A percentile compares a stretch with the other conserved stretches of the same genome.
phyloP scores from a whole-genome alignment of 2,797 vertebrate genomes.

The Anableps anableps region DNA sequence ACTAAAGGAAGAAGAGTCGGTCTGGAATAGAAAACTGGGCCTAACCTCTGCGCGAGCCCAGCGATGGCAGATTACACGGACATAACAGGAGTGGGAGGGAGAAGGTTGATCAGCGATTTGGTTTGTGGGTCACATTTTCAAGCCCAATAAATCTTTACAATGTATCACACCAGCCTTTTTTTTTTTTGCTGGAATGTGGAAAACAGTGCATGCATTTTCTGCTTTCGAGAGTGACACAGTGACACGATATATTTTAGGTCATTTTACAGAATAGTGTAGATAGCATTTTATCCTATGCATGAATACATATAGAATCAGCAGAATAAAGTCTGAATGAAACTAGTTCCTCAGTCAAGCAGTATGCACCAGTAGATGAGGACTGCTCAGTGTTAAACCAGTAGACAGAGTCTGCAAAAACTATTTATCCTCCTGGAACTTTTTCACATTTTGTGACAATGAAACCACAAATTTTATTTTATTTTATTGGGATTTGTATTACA shows the following conservation, averaged over 20 bases:
- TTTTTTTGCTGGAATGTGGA: conserved; percentile 19
- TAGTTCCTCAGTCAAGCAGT: not conserved
- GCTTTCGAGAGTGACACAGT: conserved; percentile 16
- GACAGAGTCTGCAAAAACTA: not conserved
- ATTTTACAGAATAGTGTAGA: not conserved
- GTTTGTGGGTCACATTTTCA: conserved; percentile 81
- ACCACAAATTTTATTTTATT: not conserved
- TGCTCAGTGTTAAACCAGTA: not conserved
- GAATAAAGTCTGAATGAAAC: not conserved
- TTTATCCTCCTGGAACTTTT: not conserved
- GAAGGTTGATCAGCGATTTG: conserved; percentile 59
- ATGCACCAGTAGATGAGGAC: not conserved
- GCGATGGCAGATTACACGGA: conserved; percentile 40
- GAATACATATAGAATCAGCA: not conserved
- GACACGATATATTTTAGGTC: not conserved
- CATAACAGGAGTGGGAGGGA: conserved; percentile 13
- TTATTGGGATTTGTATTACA: not conserved
- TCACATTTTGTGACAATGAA: not conserved
- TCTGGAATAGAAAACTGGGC: conserved; percentile 53
- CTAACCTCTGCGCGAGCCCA: conserved; percentile 40
- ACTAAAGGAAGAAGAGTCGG: conserved; percentile 44
- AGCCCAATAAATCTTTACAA: conserved; percentile 78
- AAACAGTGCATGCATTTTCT: conserved; percentile 28
- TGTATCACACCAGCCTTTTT: conserved; percentile 45
- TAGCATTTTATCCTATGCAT: not conserved